Evolutionary conservation across 2,797 vertebrate species (phyloP), one percentile per base, ranked within the genome.

Genomic region (Chloroceryle inda): DNA sequence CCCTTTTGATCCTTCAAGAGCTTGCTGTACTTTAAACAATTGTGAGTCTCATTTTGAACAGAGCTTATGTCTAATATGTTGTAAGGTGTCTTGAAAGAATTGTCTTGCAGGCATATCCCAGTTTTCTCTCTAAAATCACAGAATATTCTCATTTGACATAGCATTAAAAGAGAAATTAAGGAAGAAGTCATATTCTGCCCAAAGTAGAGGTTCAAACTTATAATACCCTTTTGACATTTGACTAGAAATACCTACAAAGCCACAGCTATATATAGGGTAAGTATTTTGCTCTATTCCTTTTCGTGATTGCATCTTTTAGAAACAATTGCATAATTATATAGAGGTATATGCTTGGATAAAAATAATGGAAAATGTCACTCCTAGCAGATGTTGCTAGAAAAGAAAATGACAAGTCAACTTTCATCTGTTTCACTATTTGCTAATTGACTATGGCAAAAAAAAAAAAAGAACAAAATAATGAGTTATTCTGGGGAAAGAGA

Each of bases 1-100:
- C 52, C 20, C 61, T 93, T 96, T 63, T 90, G 73, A 94, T 95
- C 58, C 80, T 95, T 92, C 84, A 91, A 77, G 73, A 91, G 38
- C 38, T 67, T 94, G 88, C 85, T 87, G 55, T 85, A 92, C 63
- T 90, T 96, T 88, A 93, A 92, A 64, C 50, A 92, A 90, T 68
- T 5, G 0, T 26, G 82, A 67, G 59, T 73, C 71, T 90, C 71
- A 88, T 90, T 88, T 87, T 67, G 85, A 94, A 76, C 14, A 87
- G 88, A 85, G 45, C 37, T 92, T 85, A 53, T 47, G 27, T 69
- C 93, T 84, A 90, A 93, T 67, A 63, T 9, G 11, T 85, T 79
- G 38, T 35, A 94, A 88, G 24, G 40, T 52, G n/a, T 47, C 74
- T 71, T 94, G 77, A 84, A 95, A 91, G 33, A 91, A 78, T 72